Conservation (phyloP, 2,797 vertebrate species). For the Hipposideros larvatus region DNA sequence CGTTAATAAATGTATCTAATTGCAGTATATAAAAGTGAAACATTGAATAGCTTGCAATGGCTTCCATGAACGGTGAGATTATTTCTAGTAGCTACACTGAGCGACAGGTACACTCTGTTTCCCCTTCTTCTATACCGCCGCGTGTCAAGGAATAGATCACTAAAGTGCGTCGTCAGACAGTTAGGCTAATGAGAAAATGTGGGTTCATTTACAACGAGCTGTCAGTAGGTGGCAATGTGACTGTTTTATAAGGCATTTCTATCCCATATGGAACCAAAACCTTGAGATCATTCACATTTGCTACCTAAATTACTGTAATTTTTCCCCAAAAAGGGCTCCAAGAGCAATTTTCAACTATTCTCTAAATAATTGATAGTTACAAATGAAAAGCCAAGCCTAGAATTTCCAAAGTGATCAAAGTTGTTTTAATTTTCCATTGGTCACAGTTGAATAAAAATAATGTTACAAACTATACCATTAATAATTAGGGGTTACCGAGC, state of each 20-base stretch:
- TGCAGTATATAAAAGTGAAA: constrained; percentile 82
- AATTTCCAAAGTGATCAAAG: constrained; percentile 89
- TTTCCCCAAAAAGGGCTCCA: constrained; percentile 76
- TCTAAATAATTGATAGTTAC: constrained; percentile 91
- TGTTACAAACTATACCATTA: constrained; percentile 76
- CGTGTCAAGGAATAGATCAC: constrained; percentile 59
- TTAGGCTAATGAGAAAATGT: constrained; percentile 76
- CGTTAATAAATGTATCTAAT: constrained; percentile 87
- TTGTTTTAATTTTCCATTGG: constrained; percentile 87
- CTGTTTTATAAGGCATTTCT: constrained; percentile 85
- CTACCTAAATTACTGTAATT: constrained; percentile 86
- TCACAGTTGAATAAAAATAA: constrained; percentile 85
- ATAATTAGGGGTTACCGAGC: constrained; percentile 77
- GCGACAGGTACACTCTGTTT: background rate
- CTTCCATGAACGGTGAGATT: constrained; percentile 81
- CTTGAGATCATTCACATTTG: constrained; percentile 84
- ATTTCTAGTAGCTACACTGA: constrained; percentile 72
- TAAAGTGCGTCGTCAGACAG: constrained; percentile 71
- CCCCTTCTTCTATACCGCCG: constrained; percentile 43
- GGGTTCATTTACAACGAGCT: constrained; percentile 82
- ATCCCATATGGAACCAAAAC: constrained; percentile 73
- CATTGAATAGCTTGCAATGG: constrained; percentile 74
- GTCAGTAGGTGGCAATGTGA: constrained; percentile 92
- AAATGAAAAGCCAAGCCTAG: constrained; percentile 88
- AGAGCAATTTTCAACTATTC: constrained; percentile 87